Base-by-base conservation (phyloP, 2,113 vertebrate genomes). In the Mustela lutreola region DNA sequence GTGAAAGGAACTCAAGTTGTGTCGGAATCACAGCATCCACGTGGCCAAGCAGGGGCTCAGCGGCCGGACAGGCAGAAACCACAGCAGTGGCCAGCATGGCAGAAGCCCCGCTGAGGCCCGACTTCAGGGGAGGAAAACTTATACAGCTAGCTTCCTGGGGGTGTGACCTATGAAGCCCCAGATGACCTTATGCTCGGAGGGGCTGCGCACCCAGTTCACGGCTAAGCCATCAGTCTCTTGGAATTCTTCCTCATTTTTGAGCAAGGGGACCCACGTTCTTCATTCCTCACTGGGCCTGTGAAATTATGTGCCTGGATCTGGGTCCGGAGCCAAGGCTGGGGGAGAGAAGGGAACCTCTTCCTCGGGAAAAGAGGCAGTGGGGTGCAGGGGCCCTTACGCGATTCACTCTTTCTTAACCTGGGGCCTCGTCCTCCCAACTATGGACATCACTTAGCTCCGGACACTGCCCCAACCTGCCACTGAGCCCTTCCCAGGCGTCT, bases 361-460 rank as follows among this genome's bases (percentile, higher is more conserved):
- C 24, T 2, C 15, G 31, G 56, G 42, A 42, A 63, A 22, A 84
- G 65, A 42, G 56, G 21, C 21, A 1, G 11, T 58, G 28, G 50
- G 5, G 80, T 18, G 62, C 42, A 11, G 36, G 21, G n/a, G 39
- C 8, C 22, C 42, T 81, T 24, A 33, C 11, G 2, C 24, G 6
- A 42, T 36, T n/a, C 42, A 11, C 3, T 90, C n/a, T 21, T 11
- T 36, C 67, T 5, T 24, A 28, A 42, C 19, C 76, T 24, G 11
- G 12, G 28, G 28, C 48, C 76, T 78, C 95, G 33, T 97, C 67
- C 60, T 92, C 98, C 92, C 76, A 97, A 97, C 99, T 0, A 98
- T 99, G 31, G 98, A 99, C 11, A 96, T 99, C 92, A 98, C 99
- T 93, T 91, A 99, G 99, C 99, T 0, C 73, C 99, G 3, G 96